These are phyloP conservation scores for Megaceryle maxima DNA, from an alignment of 2,113 vertebrate species.

Conservation along the genomic window DNA sequence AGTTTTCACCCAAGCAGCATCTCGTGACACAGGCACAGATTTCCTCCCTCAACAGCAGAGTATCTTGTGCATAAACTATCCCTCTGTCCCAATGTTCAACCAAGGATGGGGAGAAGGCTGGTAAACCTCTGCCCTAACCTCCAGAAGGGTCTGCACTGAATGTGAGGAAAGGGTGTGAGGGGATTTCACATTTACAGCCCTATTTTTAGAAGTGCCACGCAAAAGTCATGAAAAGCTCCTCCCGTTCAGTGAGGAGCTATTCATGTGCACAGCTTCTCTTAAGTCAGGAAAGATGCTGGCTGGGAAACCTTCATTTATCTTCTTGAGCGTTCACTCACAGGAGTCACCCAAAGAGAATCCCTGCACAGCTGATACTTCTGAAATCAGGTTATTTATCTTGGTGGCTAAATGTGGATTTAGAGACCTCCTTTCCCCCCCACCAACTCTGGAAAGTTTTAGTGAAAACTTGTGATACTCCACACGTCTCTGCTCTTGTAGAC, in stretches of 20 bases:
- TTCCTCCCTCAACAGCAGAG: background rate
- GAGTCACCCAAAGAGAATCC: background rate
- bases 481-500: rapidly evolving
- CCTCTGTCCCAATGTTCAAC: background rate
- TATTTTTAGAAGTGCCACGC: background rate
- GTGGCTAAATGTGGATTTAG: background rate
- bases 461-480: background rate
- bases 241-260: background rate
- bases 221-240: background rate
- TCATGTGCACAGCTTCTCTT: background rate
- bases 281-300: background rate
- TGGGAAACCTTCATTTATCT: background rate
- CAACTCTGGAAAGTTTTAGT: background rate
- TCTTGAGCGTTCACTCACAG: background rate
- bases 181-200: background rate
- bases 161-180: no score
- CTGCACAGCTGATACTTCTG: background rate
- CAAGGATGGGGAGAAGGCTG: background rate
- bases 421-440: background rate
- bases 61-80: background rate
- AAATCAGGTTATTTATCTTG: background rate
- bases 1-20: background rate
- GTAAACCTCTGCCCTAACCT: background rate
- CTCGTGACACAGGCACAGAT: background rate
- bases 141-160: background rate